Percentiles rank a stretch among this genome's conserved stretches.
phyloP scores from a whole-genome alignment of 2,888 invertebrate species.

The Plagiodera versicolora region DNA sequence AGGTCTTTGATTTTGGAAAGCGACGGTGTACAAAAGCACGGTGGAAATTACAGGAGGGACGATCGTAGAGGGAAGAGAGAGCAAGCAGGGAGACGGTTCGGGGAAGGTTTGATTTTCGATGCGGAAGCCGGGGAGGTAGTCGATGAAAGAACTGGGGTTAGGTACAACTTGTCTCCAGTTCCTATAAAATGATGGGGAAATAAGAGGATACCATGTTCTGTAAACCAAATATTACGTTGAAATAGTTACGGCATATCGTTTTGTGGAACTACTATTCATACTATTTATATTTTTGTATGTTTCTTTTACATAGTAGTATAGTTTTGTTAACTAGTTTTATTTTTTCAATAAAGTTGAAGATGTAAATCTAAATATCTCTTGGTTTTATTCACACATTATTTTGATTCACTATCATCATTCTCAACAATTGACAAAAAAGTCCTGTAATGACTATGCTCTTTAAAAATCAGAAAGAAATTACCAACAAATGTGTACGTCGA shows the following conservation, averaged over 20 bases:
- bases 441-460: too few species aligned
- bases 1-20: slow-evolving; percentile 41
- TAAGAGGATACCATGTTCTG: neutral
- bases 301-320: neutral
- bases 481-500: too few species aligned
- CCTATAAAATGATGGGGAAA: neutral
- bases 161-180: slow-evolving; percentile 34
- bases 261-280: neutral
- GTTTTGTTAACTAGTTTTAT: neutral
- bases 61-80: slow-evolving; percentile 45
- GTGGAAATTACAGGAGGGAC: slow-evolving; percentile 48
- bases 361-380: too few species aligned
- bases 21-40: slow-evolving; percentile 42
- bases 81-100: slow-evolving; percentile 28
- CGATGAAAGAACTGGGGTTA: slow-evolving; percentile 36
- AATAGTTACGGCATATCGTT: neutral
- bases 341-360: neutral
- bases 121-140: slow-evolving; percentile 31
- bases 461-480: too few species aligned
- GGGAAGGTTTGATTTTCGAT: slow-evolving; percentile 35
- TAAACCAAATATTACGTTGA: neutral
- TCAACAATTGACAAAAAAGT: too few species aligned
- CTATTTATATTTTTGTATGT: neutral
- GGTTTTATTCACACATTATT: too few species aligned
- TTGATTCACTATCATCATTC: too few species aligned